A percentile compares a stretch with the other conserved stretches of the same genome.
These are phyloP conservation scores for Montipora capitata DNA, from an alignment of 92 coral and sea anemone genomes.

Conservation along the genomic window DNA sequence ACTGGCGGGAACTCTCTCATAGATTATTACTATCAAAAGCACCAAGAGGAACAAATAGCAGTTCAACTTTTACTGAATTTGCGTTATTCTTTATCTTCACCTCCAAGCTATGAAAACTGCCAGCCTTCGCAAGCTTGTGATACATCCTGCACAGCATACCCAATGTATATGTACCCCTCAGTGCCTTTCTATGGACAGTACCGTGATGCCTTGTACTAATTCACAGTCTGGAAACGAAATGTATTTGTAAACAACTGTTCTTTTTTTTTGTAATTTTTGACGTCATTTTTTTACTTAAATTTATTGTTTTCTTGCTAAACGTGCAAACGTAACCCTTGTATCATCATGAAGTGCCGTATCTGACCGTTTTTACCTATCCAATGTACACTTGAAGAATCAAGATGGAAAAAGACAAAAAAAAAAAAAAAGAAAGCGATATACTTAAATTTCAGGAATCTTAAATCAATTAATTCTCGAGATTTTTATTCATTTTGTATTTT, in stretches of 20 bases:
- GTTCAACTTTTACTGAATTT: conserved; percentile 94
- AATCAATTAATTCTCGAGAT: neutral
- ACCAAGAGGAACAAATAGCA: conserved; percentile 94
- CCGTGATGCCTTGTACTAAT: conserved; percentile 33
- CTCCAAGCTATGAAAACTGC: conserved; percentile 50
- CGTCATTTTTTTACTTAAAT: too few species aligned
- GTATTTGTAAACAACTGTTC: too few species aligned
- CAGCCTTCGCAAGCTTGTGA: conserved; percentile 53
- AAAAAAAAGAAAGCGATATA: too few species aligned
- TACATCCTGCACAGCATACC: conserved; percentile 38
- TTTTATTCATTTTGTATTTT: neutral
- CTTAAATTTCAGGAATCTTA: too few species aligned
- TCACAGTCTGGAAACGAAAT: neutral
- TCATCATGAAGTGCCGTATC: too few species aligned
- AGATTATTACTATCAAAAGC: conserved; percentile 92
- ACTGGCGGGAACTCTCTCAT: conserved; percentile 68
- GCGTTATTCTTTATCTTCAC: conserved; percentile 83
- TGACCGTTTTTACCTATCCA: too few species aligned
- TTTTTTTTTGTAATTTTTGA: too few species aligned
- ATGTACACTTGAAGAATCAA: too few species aligned
- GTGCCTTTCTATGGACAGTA: conserved; percentile 49
- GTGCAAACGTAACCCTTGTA: too few species aligned
- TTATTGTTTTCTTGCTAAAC: too few species aligned
- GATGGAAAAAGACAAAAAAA: too few species aligned
- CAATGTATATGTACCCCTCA: conserved; percentile 55